These are phyloP conservation scores for Trididemnum nubilum DNA, from an alignment of 23 tunicate species.

Conservation along the genomic window DNA sequence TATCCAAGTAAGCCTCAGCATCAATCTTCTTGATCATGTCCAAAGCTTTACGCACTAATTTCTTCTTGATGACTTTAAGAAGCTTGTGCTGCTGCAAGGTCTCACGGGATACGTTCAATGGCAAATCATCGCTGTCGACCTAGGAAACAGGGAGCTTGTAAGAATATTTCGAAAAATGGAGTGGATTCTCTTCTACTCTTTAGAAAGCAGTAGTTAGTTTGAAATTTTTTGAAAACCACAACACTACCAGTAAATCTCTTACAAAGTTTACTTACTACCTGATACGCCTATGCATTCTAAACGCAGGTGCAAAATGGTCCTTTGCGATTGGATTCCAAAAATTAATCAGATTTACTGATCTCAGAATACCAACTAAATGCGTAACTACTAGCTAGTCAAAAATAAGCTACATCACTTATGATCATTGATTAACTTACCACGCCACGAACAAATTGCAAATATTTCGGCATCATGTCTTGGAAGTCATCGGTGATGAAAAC, in stretches of 20 bases:
- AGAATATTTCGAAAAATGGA: too few relatives aligned
- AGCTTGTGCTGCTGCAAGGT: conserved; percentile 99
- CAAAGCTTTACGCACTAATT: conserved; percentile 91
- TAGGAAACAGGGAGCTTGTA: conserved; percentile 2
- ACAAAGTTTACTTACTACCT: too few relatives aligned
- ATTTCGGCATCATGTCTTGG: conserved; percentile 99
- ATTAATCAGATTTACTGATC: too few relatives aligned
- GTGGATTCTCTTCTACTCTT: too few relatives aligned
- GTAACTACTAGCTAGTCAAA: too few relatives aligned
- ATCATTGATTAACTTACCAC: conserved; percentile 81
- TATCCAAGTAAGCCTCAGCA: conserved; percentile 79
- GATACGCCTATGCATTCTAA: too few relatives aligned
- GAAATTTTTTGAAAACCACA: background rate
- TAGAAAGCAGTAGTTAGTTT: background rate
- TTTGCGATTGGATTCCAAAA: too few relatives aligned
- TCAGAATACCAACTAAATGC: too few relatives aligned
- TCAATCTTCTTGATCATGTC: conserved; percentile 98
- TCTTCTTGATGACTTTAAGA: conserved; percentile 99
- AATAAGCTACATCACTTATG: too few relatives aligned
- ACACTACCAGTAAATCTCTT: too few relatives aligned
- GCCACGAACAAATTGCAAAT: conserved; percentile 94
- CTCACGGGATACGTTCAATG: conserved; percentile 98
- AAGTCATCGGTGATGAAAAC: conserved; percentile 99
- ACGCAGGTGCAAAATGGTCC: too few relatives aligned
- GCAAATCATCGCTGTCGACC: conserved; percentile 99